Base-by-base conservation (phyloP, 2,797 vertebrate genomes). In the Scleropages formosus region DNA sequence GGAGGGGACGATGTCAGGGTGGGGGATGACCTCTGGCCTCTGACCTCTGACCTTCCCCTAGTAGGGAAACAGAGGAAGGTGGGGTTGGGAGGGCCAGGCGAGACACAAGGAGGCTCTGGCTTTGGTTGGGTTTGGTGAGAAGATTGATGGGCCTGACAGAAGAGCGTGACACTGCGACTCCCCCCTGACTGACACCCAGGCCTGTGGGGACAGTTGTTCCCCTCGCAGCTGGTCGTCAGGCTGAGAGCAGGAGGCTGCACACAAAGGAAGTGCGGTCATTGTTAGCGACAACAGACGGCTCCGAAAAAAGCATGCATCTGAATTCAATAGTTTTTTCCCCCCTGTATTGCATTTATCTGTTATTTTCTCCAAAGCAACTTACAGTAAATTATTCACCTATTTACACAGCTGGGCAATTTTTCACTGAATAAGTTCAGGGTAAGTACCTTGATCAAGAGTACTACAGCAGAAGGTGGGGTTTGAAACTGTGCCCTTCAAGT, bases 141-240 rank as follows among this genome's bases (percentile, higher is more conserved):
- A 79, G 88, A 91, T 86, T 82, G 86, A 91, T 89, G 73, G 76
- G 68, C 79, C 76, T 73, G 64, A 81, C 69, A 59, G 84, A 82
- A 78, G 77, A 77, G 75, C 83, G 68, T 78, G 78, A 77, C 72
- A 13, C n/a, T 39, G 53, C 67, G 24, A 73, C 67, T 51, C 8
- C 24, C 70, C 39, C 61, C 66, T n/a, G n/a, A 18, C 73, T 74
- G 64, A 51, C 79, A 76, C 72, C 75, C 65, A 16, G 31, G 26
- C 64, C 58, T 66, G 22, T 10, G 68, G 78, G 81, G 66, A 51
- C 74, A 73, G 83, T 80, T 79, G 64, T 82, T 80, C 77, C 60
- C 8, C 7, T 81, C 84, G 82, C 84, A 87, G 84, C 82, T 85
- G 85, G 83, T 77, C 77, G 80, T 84, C 80, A 84, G 70, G 68